phyloP scores from a whole-genome alignment of 2,888 invertebrate genomes.

The Ryuthela nishihirai region DNA sequence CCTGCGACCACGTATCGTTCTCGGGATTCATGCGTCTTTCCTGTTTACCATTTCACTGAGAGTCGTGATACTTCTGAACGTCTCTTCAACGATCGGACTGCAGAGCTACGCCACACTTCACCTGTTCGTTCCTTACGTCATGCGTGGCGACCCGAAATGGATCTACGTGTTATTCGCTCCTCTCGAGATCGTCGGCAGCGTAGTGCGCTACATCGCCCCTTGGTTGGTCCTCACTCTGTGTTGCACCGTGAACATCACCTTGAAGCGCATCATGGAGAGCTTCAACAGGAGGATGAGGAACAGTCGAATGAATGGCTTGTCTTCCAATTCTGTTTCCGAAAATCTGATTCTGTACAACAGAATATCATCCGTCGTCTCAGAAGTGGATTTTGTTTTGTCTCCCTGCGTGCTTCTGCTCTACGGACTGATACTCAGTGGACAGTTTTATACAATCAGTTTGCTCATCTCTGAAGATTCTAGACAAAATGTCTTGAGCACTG shows the following conservation, averaged over 20 bases:
- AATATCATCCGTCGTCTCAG: conserved; percentile 4
- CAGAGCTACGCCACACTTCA: conserved; percentile 26
- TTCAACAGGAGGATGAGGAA: conserved; percentile 1
- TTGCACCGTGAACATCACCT: conserved; percentile 10
- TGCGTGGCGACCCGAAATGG: conserved; percentile 12
- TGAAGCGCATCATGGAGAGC: conserved; percentile 9
- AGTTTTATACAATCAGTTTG: conserved; percentile 23
- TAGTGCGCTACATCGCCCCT: conserved; percentile 25
- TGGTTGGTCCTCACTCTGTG: conserved; percentile 18
- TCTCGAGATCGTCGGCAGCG: conserved; percentile 18
- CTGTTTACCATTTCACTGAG: conserved; percentile 6
- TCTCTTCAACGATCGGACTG: conserved; percentile 11
- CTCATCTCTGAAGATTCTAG: conserved; percentile 25
- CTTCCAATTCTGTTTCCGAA: not conserved
- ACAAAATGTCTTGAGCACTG: conserved; percentile 8
- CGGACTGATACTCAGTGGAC: conserved; percentile 29
- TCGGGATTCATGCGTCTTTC: conserved; percentile 3
- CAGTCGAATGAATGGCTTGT: not conserved
- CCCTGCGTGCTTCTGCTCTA: conserved; percentile 28
- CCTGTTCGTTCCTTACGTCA: too few species aligned
- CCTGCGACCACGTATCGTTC: conserved; percentile 1
- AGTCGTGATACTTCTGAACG: conserved; percentile 12
- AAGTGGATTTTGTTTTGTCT: conserved; percentile 26
- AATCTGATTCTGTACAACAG: conserved; percentile 21
- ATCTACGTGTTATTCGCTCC: conserved; percentile 15